Base-by-base conservation (phyloP, 2,888 invertebrate genomes). In the Ashinkailepas kermadecensis region DNA sequence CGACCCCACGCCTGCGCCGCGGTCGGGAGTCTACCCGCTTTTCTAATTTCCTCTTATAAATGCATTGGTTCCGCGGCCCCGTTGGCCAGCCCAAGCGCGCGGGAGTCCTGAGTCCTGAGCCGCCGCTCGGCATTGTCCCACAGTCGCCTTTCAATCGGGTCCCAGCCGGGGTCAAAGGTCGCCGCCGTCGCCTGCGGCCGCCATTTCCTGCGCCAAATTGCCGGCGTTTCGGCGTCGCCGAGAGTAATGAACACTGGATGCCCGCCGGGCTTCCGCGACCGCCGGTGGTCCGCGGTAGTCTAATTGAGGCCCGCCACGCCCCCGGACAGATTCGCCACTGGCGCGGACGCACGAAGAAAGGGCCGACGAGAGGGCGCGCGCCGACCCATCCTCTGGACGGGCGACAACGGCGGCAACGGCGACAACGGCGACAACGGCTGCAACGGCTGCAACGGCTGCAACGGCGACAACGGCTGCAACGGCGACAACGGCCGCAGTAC, bases 131-230 rank as follows among this genome's bases (percentile, higher is more conserved):
- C 39, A 70, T 70, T 70, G 70, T 70, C 15, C 6, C 39, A 39
- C 39, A 25, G 25, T 13, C 25, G 25, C 39, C 15, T 70, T 70
- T 80, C 80, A 80, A 56, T 62, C 80, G 54, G 54, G 10, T 18
- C 80, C 80, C 21, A 10, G 64, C n/a, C n/a, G 39, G 56, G 80
- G 65, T 64, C 57, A 80, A 39, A 70, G 70, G 70, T 70, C 70
- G 39, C 70, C 70, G 39, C 70, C 70, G 70, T 70, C 70, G 70
- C 39, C 62, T 6, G 6, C 23, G 70, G 25, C 13, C 13, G 39
- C 4, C 12, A 39, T 70, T 70, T 15, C 39, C 64, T 15, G 25
- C 70, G 39, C 39, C 70, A 70, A 70, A 70, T 70, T 39, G 15
- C 39, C 39, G 70, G 39, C 15, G 70, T 70, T 15, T n/a, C 23